phyloP scores from a whole-genome alignment of 2,113 vertebrate species.

The Heloderma charlesbogerti region DNA sequence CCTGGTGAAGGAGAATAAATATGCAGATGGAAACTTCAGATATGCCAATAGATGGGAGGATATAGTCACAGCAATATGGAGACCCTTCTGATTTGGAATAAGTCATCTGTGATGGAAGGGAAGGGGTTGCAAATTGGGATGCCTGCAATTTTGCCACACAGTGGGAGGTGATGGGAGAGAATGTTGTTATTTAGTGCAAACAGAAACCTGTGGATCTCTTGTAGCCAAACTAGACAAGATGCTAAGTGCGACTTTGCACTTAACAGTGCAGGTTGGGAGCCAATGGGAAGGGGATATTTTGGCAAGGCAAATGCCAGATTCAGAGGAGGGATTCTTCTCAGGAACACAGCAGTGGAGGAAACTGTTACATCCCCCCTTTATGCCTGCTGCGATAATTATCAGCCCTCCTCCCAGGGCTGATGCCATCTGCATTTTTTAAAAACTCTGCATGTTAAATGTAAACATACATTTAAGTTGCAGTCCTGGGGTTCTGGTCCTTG shows the following conservation, averaged over 20 bases:
- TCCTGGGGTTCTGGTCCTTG: too few relatives aligned
- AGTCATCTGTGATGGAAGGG: not conserved
- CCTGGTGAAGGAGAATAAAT: not conserved
- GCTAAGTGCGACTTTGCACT: too few relatives aligned
- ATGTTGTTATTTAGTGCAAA: not conserved
- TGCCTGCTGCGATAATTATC: not conserved
- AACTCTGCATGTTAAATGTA: not conserved
- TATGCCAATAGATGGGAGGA: not conserved
- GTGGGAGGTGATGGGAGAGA: not conserved
- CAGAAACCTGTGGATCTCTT: not conserved
- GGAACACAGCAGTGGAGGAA: not conserved
- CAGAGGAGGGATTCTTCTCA: not conserved
- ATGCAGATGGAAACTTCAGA: not conserved
- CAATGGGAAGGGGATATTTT: too few relatives aligned
- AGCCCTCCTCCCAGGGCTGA: not conserved
- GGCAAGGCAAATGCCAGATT: not conserved
- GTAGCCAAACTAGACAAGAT: too few relatives aligned
- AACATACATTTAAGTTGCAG: not conserved
- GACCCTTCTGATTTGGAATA: not conserved
- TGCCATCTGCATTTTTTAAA: not conserved
- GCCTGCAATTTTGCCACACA: not conserved
- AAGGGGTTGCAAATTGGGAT: not conserved
- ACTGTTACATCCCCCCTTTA: not conserved
- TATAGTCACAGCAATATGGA: not conserved
- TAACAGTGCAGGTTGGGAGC: too few relatives aligned